A percentile compares a stretch with the other conserved stretches of the same genome.
Evolutionary conservation across 1,140 invertebrate genomes (phyloP).

Genomic region (Scylla paramamosain): DNA sequence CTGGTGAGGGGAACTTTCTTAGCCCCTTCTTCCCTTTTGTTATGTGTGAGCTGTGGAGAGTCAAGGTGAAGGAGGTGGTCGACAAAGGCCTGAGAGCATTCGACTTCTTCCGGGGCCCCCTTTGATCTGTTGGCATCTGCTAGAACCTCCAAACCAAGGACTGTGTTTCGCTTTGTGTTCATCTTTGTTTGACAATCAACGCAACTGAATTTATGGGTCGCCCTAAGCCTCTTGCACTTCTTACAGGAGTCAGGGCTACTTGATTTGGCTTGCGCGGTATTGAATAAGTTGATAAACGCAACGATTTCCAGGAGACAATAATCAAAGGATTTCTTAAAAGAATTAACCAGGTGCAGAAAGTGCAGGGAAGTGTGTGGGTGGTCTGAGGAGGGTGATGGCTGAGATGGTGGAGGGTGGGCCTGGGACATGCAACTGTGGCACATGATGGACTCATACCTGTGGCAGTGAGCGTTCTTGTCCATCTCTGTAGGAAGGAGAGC

Average conservation of each 20-base stretch:
- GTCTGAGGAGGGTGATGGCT: not conserved
- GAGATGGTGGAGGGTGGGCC: not conserved
- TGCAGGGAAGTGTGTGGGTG: conserved; percentile 27
- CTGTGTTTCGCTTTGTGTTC: conserved; percentile 55
- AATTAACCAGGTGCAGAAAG: conserved; percentile 48
- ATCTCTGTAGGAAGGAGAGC: conserved; percentile 44
- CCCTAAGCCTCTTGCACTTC: not conserved
- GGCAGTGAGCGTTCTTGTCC: conserved; percentile 43
- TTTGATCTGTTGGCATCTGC: not conserved
- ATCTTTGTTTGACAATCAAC: conserved; percentile 29
- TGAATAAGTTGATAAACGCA: not conserved
- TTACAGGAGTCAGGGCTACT: not conserved
- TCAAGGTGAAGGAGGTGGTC: conserved; percentile 50
- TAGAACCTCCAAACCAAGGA: not conserved
- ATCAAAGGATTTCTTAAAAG: not conserved
- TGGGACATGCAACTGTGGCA: conserved; percentile 65
- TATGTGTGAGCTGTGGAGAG: not conserved
- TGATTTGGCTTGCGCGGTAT: not conserved
- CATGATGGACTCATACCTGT: conserved; percentile 57
- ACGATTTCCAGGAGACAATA: not conserved
- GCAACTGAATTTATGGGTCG: not conserved
- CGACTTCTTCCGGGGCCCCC: not conserved
- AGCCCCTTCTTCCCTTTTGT: not conserved
- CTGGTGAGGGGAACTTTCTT: not conserved
- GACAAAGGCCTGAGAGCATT: conserved; percentile 29